Conservation (phyloP, 2,113 vertebrate species). For the Atherinomorus stipes region DNA sequence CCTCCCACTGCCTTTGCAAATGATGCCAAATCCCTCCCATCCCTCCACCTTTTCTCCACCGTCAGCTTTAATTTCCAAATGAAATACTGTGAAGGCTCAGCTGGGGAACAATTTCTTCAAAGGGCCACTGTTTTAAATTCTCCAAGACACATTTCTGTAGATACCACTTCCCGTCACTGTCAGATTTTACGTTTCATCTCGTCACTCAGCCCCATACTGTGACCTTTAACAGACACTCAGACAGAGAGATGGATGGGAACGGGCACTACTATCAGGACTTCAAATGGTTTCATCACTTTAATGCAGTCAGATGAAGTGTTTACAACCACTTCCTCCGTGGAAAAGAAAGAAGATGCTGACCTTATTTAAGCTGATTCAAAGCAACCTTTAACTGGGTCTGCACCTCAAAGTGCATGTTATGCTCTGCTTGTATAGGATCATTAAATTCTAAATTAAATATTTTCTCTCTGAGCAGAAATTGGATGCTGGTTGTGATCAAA, state of each 20-base stretch:
- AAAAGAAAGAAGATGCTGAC: conserved; percentile 24
- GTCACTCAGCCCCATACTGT: conserved; percentile 25
- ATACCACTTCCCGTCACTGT: conserved; percentile 33
- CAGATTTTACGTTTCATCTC: conserved; percentile 46
- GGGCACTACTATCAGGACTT: conserved; percentile 45
- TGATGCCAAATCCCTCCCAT: conserved; percentile 50
- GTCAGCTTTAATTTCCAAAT: conserved; percentile 61
- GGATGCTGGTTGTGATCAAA: background rate
- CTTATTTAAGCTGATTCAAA: conserved; percentile 28
- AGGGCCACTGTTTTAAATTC: conserved; percentile 45
- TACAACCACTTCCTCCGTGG: conserved; percentile 31
- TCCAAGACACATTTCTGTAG: conserved; percentile 29
- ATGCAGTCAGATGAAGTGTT: conserved; percentile 57
- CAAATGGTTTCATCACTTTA: conserved; percentile 49
- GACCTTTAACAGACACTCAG: conserved; percentile 59
- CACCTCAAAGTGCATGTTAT: conserved; percentile 40
- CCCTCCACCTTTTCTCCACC: conserved; percentile 27
- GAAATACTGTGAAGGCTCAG: conserved; percentile 24
- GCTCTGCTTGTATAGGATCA: conserved; percentile 21
- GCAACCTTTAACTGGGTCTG: conserved; percentile 24
- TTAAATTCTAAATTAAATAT: conserved; percentile 33
- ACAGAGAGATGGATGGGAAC: conserved; percentile 50
- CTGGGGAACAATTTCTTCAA: conserved; percentile 26
- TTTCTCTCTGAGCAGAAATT: conserved; percentile 38
- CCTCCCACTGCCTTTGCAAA: conserved; percentile 59